Conservation (phyloP, 2,797 vertebrate species). For the Channa striata region DNA sequence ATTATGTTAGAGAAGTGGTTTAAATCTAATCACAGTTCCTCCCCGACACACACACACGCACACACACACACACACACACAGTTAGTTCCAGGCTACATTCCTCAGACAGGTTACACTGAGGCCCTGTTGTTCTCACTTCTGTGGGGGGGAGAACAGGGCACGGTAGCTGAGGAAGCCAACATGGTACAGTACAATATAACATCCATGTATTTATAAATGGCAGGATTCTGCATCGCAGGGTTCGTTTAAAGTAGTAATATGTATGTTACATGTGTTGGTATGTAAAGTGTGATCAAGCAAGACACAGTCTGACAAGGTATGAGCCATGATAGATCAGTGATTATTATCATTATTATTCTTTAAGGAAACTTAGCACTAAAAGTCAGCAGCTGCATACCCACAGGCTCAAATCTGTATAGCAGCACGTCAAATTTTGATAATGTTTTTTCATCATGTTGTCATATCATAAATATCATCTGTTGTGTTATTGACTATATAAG, state of each 20-base stretch:
- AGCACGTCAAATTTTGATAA: no score
- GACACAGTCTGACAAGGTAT: neutral
- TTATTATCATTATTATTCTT: neutral
- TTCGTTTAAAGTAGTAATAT: neutral
- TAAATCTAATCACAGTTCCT: constrained; percentile 56
- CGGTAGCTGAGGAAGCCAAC: constrained; percentile 16
- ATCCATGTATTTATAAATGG: neutral
- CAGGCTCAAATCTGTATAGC: no score
- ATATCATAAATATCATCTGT: no score
- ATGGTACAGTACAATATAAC: no score
- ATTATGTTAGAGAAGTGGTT: constrained; percentile 55
- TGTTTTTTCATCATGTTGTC: no score
- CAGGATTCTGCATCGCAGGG: neutral
- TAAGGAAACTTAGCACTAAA: neutral
- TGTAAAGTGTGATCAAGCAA: no score
- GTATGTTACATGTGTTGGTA: neutral
- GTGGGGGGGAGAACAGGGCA: constrained; percentile 16
- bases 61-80: constrained; percentile 10
- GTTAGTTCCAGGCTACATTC: constrained; percentile 57
- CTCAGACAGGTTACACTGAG: constrained; percentile 56
- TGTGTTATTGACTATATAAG: no score
- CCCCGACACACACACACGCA: no score
- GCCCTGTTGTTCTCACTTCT: constrained; percentile 40
- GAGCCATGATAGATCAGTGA: neutral
- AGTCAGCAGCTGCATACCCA: neutral